Evolutionary conservation across 2,797 vertebrate genomes (phyloP).

Genomic region (Hyperoplus immaculatus): DNA sequence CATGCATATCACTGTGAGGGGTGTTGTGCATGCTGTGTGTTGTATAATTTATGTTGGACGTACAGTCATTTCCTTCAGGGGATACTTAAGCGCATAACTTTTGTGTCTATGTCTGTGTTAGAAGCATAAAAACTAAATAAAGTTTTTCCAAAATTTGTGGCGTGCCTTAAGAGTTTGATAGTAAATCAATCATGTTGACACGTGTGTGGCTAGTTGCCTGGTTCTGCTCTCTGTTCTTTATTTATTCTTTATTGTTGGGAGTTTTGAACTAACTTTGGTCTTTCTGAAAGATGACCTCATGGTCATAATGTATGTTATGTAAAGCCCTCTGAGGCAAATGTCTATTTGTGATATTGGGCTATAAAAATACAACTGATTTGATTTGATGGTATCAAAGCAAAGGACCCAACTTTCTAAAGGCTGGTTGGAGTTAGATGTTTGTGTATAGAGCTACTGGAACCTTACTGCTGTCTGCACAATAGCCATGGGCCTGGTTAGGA

Average conservation of each 20-base stretch:
- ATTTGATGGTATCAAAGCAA: too few relatives aligned
- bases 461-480: too few relatives aligned
- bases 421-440: too few relatives aligned
- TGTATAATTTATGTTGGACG: neutral
- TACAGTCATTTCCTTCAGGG: neutral
- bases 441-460: too few relatives aligned
- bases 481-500: too few relatives aligned
- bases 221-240: conserved; percentile 9
- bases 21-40: neutral
- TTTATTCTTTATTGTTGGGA: too few relatives aligned
- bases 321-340: too few relatives aligned
- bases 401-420: too few relatives aligned
- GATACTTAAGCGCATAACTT: neutral
- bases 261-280: conserved; percentile 5
- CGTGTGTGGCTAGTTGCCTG: conserved; percentile 10
- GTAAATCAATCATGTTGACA: conserved; percentile 7
- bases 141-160: neutral
- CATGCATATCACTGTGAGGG: neutral
- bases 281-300: neutral
- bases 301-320: too few relatives aligned
- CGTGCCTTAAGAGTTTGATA: neutral
- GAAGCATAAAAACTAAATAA: neutral
- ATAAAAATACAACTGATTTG: too few relatives aligned
- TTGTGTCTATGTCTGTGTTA: neutral
- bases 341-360: too few relatives aligned